These are phyloP conservation scores for Hermetia illucens DNA, from an alignment of 1,140 invertebrate genomes.

Conservation along the genomic window DNA sequence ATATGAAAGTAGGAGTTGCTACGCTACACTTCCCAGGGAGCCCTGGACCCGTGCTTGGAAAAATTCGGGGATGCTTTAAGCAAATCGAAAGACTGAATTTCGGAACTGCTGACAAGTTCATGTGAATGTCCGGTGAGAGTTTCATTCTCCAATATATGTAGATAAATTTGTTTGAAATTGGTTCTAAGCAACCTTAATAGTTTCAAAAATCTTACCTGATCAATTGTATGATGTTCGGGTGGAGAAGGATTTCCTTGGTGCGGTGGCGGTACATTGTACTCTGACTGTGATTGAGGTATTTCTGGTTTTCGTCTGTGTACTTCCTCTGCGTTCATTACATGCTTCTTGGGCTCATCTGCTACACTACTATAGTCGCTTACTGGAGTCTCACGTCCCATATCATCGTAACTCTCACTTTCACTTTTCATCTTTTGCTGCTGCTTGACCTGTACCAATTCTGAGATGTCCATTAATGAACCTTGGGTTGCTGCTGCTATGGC, in stretches of 20 bases:
- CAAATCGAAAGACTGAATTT: too few species aligned
- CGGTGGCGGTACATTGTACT: not conserved
- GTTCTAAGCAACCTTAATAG: too few species aligned
- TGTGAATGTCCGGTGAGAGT: too few species aligned
- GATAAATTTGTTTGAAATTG: too few species aligned
- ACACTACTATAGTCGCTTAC: constrained; percentile 2
- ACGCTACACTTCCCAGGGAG: too few species aligned
- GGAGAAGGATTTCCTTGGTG: not conserved
- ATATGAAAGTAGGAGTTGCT: too few species aligned
- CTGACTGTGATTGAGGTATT: not conserved
- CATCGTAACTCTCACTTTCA: constrained; percentile 14
- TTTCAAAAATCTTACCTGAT: constrained; percentile 12
- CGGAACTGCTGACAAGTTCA: too few species aligned
- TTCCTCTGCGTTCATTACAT: constrained; percentile 11
- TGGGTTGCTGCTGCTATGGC: constrained; percentile 28
- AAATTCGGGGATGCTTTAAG: too few species aligned
- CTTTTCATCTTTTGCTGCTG: constrained; percentile 23
- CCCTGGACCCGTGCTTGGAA: too few species aligned
- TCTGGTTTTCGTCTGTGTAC: too few species aligned
- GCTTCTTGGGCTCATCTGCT: constrained; percentile 22
- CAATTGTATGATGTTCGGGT: constrained; percentile 31
- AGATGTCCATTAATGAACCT: constrained; percentile 28
- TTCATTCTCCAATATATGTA: too few species aligned
- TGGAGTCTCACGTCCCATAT: not conserved
- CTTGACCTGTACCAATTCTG: constrained; percentile 25